Evolutionary conservation across 2,888 invertebrate species (phyloP), one percentile per base, ranked within the genome.

Genomic region (Cerceris ruficornis): DNA sequence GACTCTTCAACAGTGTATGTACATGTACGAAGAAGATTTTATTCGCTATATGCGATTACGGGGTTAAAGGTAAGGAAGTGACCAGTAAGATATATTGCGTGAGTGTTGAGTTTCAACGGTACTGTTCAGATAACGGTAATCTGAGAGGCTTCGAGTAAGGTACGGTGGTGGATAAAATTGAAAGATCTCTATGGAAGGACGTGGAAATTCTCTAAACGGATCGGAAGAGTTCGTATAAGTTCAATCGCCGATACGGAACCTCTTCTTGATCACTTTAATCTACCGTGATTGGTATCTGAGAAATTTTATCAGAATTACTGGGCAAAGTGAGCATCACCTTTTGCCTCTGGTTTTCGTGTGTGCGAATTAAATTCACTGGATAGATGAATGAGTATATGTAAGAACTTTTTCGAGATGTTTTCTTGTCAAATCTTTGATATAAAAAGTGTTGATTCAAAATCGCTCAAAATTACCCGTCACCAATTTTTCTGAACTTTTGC

Each of bases 121-220:
- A 74, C 58, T 71, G 81, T 70, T 68, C 80, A 81, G 87, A 87
- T 86, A 86, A 86, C 87, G 80, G 85, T 81, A 83, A 86, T 85
- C 87, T 84, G 76, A 71, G 77, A 84, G 83, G 79, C 75, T 65
- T 65, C 14, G 57, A 59, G 74, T 62, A 42, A 13, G 61, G 62
- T 70, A 77, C 54, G 67, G 66, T 55, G 67, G 46, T 54, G 59
- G 64, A 49, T 62, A 76, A 75, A 83, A 83, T 83, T 82, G 76
- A 84, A 84, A 82, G 72, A 77, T 57, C 61, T 46, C 67, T 65
- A 68, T 70, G 72, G 66, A 60, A 59, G 65, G 28, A 46, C 17
- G 42, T 55, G 42, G 41, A 14, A 50, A 43, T 59, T 54, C n/a
- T 7, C 49, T 5, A 66, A 14, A 17, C 57, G n/a, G 55, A 28